Base-by-base conservation (phyloP, 2,888 invertebrate species). In the Plusia festucae region DNA sequence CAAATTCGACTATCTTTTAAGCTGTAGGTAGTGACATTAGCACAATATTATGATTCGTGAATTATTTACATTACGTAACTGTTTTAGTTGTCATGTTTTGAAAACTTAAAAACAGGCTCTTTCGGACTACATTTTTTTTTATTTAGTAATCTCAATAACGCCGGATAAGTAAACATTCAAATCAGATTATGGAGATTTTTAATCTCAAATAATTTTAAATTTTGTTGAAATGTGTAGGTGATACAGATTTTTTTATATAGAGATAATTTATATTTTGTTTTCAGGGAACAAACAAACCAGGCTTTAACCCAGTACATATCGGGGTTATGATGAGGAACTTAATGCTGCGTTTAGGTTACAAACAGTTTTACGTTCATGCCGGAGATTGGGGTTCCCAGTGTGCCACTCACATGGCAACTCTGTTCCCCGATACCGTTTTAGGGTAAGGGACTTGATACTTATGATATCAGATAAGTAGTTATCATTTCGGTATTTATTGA, bases 321-420 rank as follows among this genome's bases (percentile, higher is more conserved):
- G 96, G 95, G 0, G 94, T 96, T 1, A 89, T 97, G 22, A 94
- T 97, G 86, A 95, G 96, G 56, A 96, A 97, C 80, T 91, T 98
- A n/a, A 98, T 98, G 97, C 87, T 93, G 53, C 92, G 97, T 52
- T 88, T 98, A 0, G 97, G 97, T 0, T 96, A 95, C 82, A 83
- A 96, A 0, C 95, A 96, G 83, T 98, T 96, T 86, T 97, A 97
- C 85, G 90, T 96, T 0, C 97, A 98, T 84, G 98, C 97, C 0
- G 97, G 97, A 0, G 98, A 98, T 86, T 98, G 97, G 97, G 98
- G 98, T 0, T 94, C 96, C 0, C 79, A 96, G 2, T 95, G 97
- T 44, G 96, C 95, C 0, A 91, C 95, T 0, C 89, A 95, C 60
- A 95, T 98, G 91, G 94, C 96, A 0, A 95, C 95, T 0, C 78